Evolutionary conservation across 1,140 invertebrate genomes (phyloP).

Genomic region (Cotesia typhae): DNA sequence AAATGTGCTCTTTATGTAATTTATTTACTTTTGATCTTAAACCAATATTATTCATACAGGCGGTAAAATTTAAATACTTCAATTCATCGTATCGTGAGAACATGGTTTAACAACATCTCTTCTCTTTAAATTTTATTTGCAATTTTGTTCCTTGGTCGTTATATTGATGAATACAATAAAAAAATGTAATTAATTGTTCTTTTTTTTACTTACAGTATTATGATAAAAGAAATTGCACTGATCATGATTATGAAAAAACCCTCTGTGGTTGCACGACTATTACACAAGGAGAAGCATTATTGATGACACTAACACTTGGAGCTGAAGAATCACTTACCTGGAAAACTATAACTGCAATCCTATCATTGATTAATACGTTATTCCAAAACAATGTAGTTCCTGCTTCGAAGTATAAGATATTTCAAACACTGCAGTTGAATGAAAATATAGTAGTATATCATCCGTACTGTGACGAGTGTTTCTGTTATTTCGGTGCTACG

Average conservation of each 20-base stretch:
- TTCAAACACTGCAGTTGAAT: background rate
- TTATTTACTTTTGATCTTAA: too few species aligned
- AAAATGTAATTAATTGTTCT: too few species aligned
- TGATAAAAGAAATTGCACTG: too few species aligned
- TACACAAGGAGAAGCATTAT: background rate
- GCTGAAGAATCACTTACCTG: background rate
- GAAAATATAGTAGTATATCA: background rate
- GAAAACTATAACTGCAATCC: constrained; percentile 3
- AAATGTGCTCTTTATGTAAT: too few species aligned
- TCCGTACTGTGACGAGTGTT: background rate
- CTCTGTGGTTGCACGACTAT: constrained; percentile 4
- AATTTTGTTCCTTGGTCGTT: too few species aligned
- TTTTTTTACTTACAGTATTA: too few species aligned
- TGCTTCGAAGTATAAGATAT: background rate
- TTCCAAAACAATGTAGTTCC: constrained; percentile 3
- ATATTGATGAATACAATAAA: too few species aligned
- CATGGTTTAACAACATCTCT: too few species aligned
- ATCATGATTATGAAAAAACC: background rate
- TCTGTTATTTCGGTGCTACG: background rate
- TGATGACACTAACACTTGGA: background rate
- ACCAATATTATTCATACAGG: too few species aligned
- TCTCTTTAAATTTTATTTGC: too few species aligned
- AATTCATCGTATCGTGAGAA: too few species aligned
- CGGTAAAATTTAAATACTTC: too few species aligned
- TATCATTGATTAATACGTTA: background rate